A percentile compares a stretch with the other conserved stretches of the same genome.
Conservation (phyloP, 2,888 invertebrate genomes). For the Elaeidobius kamerunicus region DNA sequence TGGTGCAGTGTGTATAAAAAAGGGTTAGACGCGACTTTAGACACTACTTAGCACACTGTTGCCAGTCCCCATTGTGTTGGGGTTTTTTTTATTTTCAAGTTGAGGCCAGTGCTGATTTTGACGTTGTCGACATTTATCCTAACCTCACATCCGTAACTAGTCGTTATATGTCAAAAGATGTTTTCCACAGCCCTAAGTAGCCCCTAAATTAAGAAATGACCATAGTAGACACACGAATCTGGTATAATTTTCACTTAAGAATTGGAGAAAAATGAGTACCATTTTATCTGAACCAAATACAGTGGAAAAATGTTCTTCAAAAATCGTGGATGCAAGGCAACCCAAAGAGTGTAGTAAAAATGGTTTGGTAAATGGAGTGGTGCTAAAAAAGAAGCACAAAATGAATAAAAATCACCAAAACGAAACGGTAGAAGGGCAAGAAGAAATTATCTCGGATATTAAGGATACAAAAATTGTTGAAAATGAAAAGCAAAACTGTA, state of each 20-base stretch:
- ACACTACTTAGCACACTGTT: too few relatives aligned
- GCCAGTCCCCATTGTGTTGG: too few relatives aligned
- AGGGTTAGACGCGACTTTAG: too few relatives aligned
- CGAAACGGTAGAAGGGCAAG: slow-evolving; percentile 23
- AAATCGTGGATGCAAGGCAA: slow-evolving; percentile 31
- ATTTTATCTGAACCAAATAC: slow-evolving; percentile 35
- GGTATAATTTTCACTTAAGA: slow-evolving; percentile 13
- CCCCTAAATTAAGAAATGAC: slow-evolving; percentile 23
- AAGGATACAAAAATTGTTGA: slow-evolving; percentile 5
- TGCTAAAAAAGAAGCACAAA: slow-evolving; percentile 31
- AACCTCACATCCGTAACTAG: slow-evolving; percentile 21
- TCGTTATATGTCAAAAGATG: slow-evolving; percentile 24
- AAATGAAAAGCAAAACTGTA: slow-evolving; percentile 22
- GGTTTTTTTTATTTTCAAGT: too few relatives aligned
- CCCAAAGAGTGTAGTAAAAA: slow-evolving; percentile 33
- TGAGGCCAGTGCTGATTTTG: too few relatives aligned
- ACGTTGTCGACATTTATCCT: slow-evolving; percentile 18
- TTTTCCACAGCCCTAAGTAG: slow-evolving; percentile 15
- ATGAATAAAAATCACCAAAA: slow-evolving; percentile 35
- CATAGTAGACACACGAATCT: slow-evolving; percentile 2
- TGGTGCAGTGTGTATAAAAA: too few relatives aligned
- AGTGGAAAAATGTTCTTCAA: slow-evolving; percentile 39
- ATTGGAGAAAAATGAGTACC: slow-evolving; percentile 36
- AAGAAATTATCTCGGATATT: slow-evolving; percentile 33
- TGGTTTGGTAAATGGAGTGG: slow-evolving; percentile 38